Base-by-base conservation (phyloP, 2,113 vertebrate species). In the Silurus asotus region DNA sequence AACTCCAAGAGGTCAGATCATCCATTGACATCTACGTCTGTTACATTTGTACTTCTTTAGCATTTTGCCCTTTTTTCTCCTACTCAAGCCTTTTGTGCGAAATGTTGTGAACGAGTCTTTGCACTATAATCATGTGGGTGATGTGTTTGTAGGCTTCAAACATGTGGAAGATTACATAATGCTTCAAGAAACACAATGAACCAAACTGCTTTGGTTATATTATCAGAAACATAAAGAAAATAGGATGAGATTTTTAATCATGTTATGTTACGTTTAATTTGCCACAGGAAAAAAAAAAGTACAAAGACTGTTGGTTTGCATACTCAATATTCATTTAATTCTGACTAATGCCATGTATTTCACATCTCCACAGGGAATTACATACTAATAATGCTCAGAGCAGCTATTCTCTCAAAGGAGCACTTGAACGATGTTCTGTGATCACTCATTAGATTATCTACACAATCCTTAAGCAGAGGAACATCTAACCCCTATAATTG, bases 361-460 rank as follows among this genome's bases (percentile, higher is more conserved):
- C 17, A 58, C 28, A 37, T 58, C 10, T 69, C n/a, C 7, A 6
- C 65, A 56, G 65, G 28, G 53, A 58, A 48, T 9, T 7, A 79
- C 14, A 17, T 59, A 45, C 25, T 37, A 59, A 61, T 58, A 25
- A 28, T n/a, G 23, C 53, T 25, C 58, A 55, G n/a, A 37, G 76
- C 53, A 37, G 77, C 61, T 48, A 19, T 72, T 86, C 87, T 86
- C 58, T 77, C 9, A 83, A 61, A 65, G 82, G 8, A 72, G 81
- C 77, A 62, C 61, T 11, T 55, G 55, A 28, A 76, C 6, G 78
- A 51, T 82, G 75, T 48, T 79, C 81, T 87, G 83, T 55, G 74
- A 85, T 85, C 56, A 81, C 83, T 86, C 5, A 23, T 86, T 72
- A 83, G 53, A 65, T 25, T 67, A 67, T 64, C 28, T 67, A 25